Evolutionary conservation across 2,113 vertebrate genomes (phyloP).

Genomic region (Steatornis caripensis): DNA sequence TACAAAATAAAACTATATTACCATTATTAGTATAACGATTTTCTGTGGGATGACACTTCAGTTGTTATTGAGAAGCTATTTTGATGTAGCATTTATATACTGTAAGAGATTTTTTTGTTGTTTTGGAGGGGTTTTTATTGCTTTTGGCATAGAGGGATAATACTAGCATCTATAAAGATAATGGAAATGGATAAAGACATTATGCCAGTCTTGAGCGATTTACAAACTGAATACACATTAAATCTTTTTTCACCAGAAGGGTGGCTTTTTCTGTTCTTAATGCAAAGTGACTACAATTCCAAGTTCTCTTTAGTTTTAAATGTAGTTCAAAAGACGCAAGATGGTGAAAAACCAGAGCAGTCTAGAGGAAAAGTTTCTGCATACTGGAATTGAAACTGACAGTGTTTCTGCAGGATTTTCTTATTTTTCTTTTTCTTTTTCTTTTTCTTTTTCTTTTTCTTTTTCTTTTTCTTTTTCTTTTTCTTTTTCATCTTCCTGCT

Average conservation of each 20-base stretch:
- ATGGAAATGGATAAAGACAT: background rate
- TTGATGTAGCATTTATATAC: background rate
- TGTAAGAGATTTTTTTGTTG: background rate
- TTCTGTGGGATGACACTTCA: background rate
- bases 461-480: too few relatives aligned
- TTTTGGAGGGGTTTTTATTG: background rate
- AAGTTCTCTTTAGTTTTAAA: background rate
- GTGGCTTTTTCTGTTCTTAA: background rate
- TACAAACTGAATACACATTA: background rate
- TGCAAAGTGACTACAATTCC: background rate
- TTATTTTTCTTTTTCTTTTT: background rate
- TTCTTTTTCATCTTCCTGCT: too few relatives aligned
- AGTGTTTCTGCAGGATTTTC: background rate
- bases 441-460: background rate
- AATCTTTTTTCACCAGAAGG: background rate
- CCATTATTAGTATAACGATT: background rate
- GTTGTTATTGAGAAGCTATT: background rate
- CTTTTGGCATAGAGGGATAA: background rate
- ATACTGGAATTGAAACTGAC: background rate
- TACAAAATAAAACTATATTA: background rate
- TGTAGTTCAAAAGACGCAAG: background rate
- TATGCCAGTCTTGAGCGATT: background rate
- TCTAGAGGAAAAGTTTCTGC: background rate
- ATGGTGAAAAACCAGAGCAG: background rate
- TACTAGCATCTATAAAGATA: background rate